Evolutionary conservation across 2,113 vertebrate genomes (phyloP).

Genomic region (Syngnathus typhle): DNA sequence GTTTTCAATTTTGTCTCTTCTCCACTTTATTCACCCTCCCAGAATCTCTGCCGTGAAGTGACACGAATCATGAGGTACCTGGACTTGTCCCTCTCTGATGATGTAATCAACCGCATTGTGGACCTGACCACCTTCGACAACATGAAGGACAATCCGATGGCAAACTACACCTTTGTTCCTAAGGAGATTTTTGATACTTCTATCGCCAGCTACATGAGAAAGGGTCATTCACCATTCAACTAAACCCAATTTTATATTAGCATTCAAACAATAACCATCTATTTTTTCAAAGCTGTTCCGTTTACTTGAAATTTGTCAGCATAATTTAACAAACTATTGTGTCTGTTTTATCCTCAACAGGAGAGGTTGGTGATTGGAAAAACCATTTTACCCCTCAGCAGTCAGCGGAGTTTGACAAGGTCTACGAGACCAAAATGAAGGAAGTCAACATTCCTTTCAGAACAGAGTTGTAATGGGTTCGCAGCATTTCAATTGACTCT

Average conservation of each 20-base stretch:
- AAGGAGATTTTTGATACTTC: conserved; percentile 56
- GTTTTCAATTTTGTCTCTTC: too few relatives aligned
- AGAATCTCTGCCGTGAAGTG: conserved; percentile 74
- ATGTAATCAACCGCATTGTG: conserved; percentile 60
- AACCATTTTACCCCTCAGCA: conserved; percentile 83
- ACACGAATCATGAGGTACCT: conserved; percentile 70
- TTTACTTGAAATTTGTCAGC: background rate
- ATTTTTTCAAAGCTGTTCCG: background rate
- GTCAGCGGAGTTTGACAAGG: conserved; percentile 34
- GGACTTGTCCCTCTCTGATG: conserved; percentile 64
- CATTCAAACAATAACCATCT: background rate
- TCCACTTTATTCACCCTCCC: background rate
- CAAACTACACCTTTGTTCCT: conserved; percentile 71
- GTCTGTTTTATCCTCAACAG: conserved; percentile 46
- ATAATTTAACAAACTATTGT: background rate
- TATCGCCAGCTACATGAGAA: conserved; percentile 75
- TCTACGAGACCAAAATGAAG: too few relatives aligned
- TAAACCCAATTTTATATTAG: background rate
- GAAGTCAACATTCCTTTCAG: conserved; percentile 67
- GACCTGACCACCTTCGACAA: conserved; percentile 71
- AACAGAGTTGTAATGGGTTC: conserved; percentile 58
- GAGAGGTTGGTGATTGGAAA: conserved; percentile 82
- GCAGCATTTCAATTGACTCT: background rate
- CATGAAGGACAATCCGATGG: conserved; percentile 77
- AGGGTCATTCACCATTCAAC: conserved; percentile 58